Evolutionary conservation across 2,888 invertebrate species (phyloP), one percentile per base, ranked within the genome.

Genomic region (Phortica okadai): DNA sequence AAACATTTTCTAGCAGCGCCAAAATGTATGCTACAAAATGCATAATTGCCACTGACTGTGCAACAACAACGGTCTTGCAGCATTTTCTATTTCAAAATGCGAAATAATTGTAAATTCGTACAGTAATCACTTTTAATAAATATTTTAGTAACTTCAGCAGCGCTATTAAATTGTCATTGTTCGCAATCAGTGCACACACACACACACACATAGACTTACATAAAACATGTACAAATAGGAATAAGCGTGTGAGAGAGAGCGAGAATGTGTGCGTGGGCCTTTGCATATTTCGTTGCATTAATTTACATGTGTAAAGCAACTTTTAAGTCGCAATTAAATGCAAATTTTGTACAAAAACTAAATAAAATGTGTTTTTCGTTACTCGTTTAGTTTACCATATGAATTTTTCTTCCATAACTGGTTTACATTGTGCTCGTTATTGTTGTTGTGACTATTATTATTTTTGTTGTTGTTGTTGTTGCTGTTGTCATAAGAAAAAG

Each of bases 311-410:
- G 33, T 74, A 66, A 64, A 45, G 45, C 45, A 69, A 69, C 16
- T 66, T 69, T 75, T 75, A 72, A 76, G 62, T 74, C 76, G 73
- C 59, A 76, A 78, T 69, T 72, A 64, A 64, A 72, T 76, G 75
- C 73, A 78, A 70, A 74, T 74, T 74, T 25, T 50, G 50, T 50
- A 50, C 14, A 50, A 8, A 50, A 50, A 50, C 8, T 50, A 14
- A 50, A 50, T 11, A 50, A 50, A 11, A 50, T 14, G 2, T 50
- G 6, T 50, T 50, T 50, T 50, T 50, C 14, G 50, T 14, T 50
- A 50, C 50, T 50, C 8, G 8, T 50, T 8, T 50, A 50, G 8
- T 50, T 50, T 50, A 50, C 50, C 14, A 50, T 50, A 50, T 50
- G 14, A 50, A 14, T 50, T 50, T 50, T 50, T 50, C 50, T 50